phyloP scores from a whole-genome alignment of 2,888 invertebrate species.

The Lagria hirta region DNA sequence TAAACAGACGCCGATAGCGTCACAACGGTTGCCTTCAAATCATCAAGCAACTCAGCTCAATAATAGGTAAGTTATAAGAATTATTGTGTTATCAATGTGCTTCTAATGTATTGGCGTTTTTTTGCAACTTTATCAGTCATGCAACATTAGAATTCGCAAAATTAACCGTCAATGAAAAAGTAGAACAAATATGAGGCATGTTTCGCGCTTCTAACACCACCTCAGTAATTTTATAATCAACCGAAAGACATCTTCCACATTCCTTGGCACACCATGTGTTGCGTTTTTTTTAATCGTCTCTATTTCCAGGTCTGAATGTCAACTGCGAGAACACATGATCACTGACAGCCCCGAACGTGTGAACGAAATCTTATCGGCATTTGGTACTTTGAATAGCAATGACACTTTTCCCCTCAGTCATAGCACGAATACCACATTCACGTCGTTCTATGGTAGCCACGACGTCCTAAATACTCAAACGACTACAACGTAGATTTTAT shows the following conservation, averaged over 20 bases:
- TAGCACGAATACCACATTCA: slow-evolving; percentile 59
- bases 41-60: slow-evolving; percentile 46
- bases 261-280: not conserved
- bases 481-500: slow-evolving; percentile 38
- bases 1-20: slow-evolving; percentile 60
- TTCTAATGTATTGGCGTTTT: too few species aligned
- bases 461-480: slow-evolving; percentile 46
- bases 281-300: not conserved
- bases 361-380: slow-evolving; percentile 53
- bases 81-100: too few species aligned
- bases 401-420: slow-evolving; percentile 56
- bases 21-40: slow-evolving; percentile 44
- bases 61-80: slow-evolving; percentile 36
- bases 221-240: too few species aligned
- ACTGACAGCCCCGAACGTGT: slow-evolving; percentile 49
- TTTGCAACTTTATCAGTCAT: too few species aligned
- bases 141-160: too few species aligned
- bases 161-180: too few species aligned
- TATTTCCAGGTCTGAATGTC: slow-evolving; percentile 46
- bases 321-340: slow-evolving; percentile 49
- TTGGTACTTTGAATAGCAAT: slow-evolving; percentile 55
- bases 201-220: too few species aligned
- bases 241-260: too few species aligned
- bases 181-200: too few species aligned
- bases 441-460: slow-evolving; percentile 59